Evolutionary conservation across 2,113 vertebrate species (phyloP).

Genomic region (Alligator mississippiensis): DNA sequence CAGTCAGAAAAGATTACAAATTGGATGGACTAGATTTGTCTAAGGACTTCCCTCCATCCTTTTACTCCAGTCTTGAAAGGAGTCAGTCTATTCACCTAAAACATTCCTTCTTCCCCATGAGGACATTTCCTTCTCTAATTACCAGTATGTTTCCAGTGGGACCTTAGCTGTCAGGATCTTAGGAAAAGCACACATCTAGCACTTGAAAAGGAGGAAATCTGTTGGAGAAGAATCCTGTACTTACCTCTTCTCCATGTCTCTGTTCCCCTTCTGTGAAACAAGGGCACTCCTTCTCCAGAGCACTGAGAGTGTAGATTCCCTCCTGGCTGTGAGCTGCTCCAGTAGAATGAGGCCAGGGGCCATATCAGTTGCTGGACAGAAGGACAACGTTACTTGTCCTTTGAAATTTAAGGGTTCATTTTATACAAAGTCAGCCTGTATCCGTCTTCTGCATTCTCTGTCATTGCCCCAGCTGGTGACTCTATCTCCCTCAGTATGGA

Average conservation of each 20-base stretch:
- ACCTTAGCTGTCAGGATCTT: no score
- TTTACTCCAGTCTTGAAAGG: no score
- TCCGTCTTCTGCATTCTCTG: fast-evolving
- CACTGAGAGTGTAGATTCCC: fast-evolving
- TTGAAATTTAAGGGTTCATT: background rate
- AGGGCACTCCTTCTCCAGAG: background rate
- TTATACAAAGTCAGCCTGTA: background rate
- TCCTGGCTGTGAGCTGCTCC: background rate
- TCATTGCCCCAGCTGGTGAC: fast-evolving
- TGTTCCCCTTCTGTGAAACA: background rate
- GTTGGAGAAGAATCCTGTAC: no score
- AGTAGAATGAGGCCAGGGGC: background rate
- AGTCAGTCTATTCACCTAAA: no score
- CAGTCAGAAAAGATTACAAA: no score
- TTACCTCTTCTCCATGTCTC: background rate
- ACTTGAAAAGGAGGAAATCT: no score
- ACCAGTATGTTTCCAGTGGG: no score
- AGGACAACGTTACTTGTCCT: background rate
- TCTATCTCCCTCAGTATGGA: background rate
- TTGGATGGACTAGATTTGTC: no score
- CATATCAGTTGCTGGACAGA: background rate
- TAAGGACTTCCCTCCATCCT: no score
- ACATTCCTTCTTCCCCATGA: no score
- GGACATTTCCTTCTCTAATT: no score
- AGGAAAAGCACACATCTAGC: no score